These are phyloP conservation scores for Candidula unifasciata DNA, from an alignment of 2,888 invertebrate species.

Conservation along the genomic window DNA sequence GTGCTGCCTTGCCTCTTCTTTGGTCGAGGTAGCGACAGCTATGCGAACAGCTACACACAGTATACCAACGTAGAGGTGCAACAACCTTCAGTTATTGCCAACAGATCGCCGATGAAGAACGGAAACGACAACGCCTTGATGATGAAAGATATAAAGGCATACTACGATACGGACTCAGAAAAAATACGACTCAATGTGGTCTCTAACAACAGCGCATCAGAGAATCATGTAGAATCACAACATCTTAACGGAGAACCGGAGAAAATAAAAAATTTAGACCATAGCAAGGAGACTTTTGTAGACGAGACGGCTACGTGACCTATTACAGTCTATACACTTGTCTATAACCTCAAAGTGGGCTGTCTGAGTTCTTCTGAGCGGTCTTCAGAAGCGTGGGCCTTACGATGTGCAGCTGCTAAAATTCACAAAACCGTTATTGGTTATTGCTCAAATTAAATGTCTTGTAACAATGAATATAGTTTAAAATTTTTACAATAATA, in stretches of 20 bases:
- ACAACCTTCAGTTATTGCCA: slow-evolving; percentile 72
- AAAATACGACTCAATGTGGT: slow-evolving; percentile 72
- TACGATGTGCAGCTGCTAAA: slow-evolving; percentile 7
- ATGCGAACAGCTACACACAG: slow-evolving; percentile 72
- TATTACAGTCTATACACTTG: not conserved
- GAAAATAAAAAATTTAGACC: not conserved
- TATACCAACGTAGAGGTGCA: slow-evolving; percentile 75
- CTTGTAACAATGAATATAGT: not conserved
- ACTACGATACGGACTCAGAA: slow-evolving; percentile 72
- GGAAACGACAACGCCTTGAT: slow-evolving; percentile 65
- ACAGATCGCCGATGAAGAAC: slow-evolving; percentile 71
- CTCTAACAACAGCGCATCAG: slow-evolving; percentile 52
- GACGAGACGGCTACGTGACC: slow-evolving; percentile 40
- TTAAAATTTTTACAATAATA: no score
- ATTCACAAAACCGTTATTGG: not conserved
- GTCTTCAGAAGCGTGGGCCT: slow-evolving; percentile 14
- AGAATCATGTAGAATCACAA: slow-evolving; percentile 34
- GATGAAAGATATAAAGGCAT: slow-evolving; percentile 67
- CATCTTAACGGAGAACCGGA: not conserved
- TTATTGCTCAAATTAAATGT: not conserved
- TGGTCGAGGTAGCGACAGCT: slow-evolving; percentile 59
- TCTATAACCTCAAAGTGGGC: not conserved
- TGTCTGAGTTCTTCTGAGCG: not conserved
- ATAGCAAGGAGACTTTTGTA: slow-evolving; percentile 15
- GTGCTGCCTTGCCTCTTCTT: slow-evolving; percentile 77